Evolutionary conservation across 1,140 invertebrate species (phyloP), one percentile per base, ranked within the genome.

Genomic region (Meteorus sp.): DNA sequence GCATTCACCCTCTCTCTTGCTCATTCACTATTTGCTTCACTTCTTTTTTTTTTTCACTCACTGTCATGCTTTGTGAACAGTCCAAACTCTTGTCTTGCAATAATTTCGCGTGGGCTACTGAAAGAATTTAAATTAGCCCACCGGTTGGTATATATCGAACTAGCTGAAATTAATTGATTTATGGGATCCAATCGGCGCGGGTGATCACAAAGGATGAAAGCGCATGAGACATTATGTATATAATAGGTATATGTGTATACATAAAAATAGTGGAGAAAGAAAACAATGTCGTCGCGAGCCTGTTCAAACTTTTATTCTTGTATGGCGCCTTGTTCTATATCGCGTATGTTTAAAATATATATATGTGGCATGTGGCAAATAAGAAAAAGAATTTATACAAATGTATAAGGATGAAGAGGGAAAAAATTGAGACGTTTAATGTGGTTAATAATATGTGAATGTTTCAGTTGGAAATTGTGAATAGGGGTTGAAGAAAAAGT

Each of bases 151-250:
- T 67, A 69, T 72, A 77, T 77, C 72, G 70, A 75, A 74, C 72
- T 70, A 73, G 73, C 73, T 74, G 72, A 77, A 77, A 77, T 76
- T 77, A 77, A 77, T 76, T 77, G 74, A 77, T 77, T 77, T 77
- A 75, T 75, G 69, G 67, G 60, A 66, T 61, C 62, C 55, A 66
- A 71, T 71, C 66, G 61, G 53, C 58, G 55, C 55, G 51, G 56
- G 43, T 52, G 20, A 43, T 52, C 48, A 52, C 56, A 59, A 59
- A 59, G 56, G 27, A 52, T 11, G 29, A 15, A 17, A 6, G 13
- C 7, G 33, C 4, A 52, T 15, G 3, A 39, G 35, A 39, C 35
- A 13, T 39, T 7, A 39, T n/a, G 35, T 39, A 13, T 7, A 39
- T 39, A n/a, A 39, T 52, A 37, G 48, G 19, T 52, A 15, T 35